phyloP scores from a whole-genome alignment of 2,113 vertebrate genomes.

The Cinclus cinclus region DNA sequence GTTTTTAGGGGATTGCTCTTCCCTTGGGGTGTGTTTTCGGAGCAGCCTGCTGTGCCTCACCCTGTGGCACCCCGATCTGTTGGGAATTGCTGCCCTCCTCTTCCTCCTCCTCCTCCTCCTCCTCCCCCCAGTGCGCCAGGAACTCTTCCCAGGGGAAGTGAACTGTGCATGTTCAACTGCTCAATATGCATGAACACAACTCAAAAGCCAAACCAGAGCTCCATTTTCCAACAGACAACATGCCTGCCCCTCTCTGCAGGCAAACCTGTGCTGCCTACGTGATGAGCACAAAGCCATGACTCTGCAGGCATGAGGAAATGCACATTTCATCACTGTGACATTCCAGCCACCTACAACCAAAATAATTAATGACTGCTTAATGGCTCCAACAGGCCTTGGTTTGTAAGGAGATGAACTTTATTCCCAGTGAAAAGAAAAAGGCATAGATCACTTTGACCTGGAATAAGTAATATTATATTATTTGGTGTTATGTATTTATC shows the following conservation, averaged over 20 bases:
- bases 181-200: background rate
- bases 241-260: background rate
- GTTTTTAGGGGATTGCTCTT: background rate
- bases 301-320: background rate
- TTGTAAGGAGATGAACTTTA: background rate
- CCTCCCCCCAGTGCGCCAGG: background rate
- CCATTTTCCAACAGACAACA: background rate
- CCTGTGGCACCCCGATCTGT: rapidly evolving
- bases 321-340: background rate
- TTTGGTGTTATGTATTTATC: background rate
- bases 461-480: background rate
- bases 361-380: background rate
- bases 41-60: rapidly evolving
- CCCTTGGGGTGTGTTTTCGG: background rate
- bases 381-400: background rate
- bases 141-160: background rate
- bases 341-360: background rate
- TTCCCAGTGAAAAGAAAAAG: background rate
- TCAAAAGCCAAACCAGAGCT: background rate
- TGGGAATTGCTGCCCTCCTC: background rate
- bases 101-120: background rate
- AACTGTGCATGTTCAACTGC: too few species aligned
- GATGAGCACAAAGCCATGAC: background rate
- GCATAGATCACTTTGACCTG: background rate
- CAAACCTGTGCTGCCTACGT: background rate